These are phyloP conservation scores for Syndactyla subalaris DNA, from an alignment of 2,797 vertebrate genomes.

Conservation along the genomic window DNA sequence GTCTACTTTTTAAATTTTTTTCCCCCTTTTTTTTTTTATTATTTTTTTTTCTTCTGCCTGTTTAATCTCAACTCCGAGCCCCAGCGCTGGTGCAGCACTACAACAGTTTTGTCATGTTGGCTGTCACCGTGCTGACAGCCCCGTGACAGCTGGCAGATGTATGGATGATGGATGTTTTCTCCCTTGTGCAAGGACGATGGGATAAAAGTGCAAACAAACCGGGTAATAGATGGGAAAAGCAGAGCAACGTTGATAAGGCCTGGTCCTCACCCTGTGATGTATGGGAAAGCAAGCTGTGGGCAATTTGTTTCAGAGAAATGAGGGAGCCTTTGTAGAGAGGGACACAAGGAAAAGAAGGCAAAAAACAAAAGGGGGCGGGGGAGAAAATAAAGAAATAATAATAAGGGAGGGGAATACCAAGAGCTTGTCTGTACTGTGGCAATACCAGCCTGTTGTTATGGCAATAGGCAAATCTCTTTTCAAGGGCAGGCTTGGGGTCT, in stretches of 20 bases:
- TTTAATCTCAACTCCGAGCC: constrained; percentile 70
- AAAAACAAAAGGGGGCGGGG: not conserved
- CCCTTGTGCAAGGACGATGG: constrained; percentile 90
- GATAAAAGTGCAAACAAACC: constrained; percentile 97
- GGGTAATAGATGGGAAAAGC: constrained; percentile 93
- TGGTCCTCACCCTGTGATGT: constrained; percentile 86
- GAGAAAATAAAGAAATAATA: constrained; percentile 28
- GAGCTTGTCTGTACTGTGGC: not conserved
- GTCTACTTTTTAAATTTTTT: not conserved
- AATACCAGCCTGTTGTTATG: not conserved
- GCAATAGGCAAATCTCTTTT: not conserved
- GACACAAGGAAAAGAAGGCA: not conserved
- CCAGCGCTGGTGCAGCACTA: constrained; percentile 51
- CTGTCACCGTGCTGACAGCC: constrained; percentile 73
- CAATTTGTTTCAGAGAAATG: constrained; percentile 95
- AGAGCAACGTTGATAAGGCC: constrained; percentile 86
- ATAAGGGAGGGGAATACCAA: not conserved
- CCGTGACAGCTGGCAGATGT: constrained; percentile 81
- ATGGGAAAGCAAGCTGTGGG: constrained; percentile 86
- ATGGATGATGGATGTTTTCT: constrained; percentile 91
- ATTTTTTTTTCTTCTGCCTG: not conserved
- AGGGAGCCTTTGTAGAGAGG: constrained; percentile 74
- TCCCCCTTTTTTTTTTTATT: fast-evolving
- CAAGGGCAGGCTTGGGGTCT: not conserved
- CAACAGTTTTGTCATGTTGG: constrained; percentile 82